These are phyloP conservation scores for Muntiacus muntjak DNA, from an alignment of 2,113 vertebrate species.

Conservation along the genomic window DNA sequence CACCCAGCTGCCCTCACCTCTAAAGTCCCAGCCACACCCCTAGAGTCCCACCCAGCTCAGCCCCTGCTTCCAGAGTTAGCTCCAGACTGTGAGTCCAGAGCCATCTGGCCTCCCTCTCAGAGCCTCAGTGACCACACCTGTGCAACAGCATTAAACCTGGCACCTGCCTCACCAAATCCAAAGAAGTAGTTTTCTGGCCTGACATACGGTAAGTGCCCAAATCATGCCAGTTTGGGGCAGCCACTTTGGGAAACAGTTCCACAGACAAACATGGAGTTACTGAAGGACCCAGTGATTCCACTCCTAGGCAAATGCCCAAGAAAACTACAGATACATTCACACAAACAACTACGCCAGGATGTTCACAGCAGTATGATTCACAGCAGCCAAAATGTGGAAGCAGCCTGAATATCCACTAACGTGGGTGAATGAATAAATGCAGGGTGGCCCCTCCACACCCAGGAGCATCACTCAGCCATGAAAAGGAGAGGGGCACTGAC, in stretches of 20 bases:
- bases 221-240: background rate
- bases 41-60: background rate
- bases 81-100: background rate
- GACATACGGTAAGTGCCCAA: no score
- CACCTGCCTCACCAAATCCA: background rate
- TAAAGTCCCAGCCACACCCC: background rate
- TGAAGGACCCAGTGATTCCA: background rate
- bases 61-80: background rate
- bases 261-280: background rate
- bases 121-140: background rate
- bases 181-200: background rate
- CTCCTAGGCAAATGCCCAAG: background rate
- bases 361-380: background rate
- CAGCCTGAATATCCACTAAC: background rate
- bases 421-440: background rate
- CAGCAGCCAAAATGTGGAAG: background rate
- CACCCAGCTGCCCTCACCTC: background rate
- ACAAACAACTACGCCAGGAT: background rate
- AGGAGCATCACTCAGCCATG: accelerated
- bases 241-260: background rate
- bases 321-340: background rate
- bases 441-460: background rate
- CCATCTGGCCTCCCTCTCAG: background rate
- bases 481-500: background rate
- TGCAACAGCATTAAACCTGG: background rate